These are phyloP conservation scores for Ecdyonurus torrentis DNA, from an alignment of 2,888 invertebrate genomes.

Conservation along the genomic window DNA sequence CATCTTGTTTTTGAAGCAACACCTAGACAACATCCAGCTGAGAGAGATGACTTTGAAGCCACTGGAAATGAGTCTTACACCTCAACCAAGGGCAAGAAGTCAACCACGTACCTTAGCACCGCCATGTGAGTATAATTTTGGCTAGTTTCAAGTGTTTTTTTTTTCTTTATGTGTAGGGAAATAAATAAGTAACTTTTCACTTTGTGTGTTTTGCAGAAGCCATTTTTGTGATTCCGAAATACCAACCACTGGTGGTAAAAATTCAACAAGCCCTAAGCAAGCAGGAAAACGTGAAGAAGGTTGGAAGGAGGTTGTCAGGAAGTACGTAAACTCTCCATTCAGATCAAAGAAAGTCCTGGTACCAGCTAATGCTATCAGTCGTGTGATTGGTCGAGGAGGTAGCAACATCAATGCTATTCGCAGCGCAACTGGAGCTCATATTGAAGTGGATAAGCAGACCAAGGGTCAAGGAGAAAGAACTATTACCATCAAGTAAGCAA, in stretches of 20 bases:
- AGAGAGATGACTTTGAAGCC: conserved; percentile 55
- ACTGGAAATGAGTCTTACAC: conserved; percentile 45
- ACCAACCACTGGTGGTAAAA: conserved; percentile 18
- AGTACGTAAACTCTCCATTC: conserved; percentile 35
- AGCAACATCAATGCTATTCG: conserved; percentile 97
- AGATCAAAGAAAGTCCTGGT: conserved; percentile 87
- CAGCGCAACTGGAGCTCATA: conserved; percentile 91
- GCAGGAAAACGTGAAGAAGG: conserved; percentile 66
- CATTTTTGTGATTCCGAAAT: conserved; percentile 6
- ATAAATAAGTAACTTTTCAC: too few relatives aligned
- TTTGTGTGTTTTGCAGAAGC: neutral
- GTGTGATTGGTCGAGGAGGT: conserved; percentile 94
- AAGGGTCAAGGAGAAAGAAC: conserved; percentile 87
- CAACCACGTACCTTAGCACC: conserved; percentile 22
- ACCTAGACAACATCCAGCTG: conserved; percentile 46
- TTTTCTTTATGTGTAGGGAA: too few relatives aligned
- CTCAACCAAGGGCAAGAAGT: conserved; percentile 23
- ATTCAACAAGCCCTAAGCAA: conserved; percentile 50
- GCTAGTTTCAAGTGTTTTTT: neutral
- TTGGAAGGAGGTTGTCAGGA: conserved; percentile 92
- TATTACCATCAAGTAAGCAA: conserved; percentile 76
- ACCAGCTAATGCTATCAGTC: conserved; percentile 84
- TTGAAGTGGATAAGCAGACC: conserved; percentile 95
- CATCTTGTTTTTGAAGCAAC: conserved; percentile 47
- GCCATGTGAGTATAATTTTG: conserved; percentile 12